Conservation (phyloP, 2,113 vertebrate species). For the Stigmatopora nigra region DNA sequence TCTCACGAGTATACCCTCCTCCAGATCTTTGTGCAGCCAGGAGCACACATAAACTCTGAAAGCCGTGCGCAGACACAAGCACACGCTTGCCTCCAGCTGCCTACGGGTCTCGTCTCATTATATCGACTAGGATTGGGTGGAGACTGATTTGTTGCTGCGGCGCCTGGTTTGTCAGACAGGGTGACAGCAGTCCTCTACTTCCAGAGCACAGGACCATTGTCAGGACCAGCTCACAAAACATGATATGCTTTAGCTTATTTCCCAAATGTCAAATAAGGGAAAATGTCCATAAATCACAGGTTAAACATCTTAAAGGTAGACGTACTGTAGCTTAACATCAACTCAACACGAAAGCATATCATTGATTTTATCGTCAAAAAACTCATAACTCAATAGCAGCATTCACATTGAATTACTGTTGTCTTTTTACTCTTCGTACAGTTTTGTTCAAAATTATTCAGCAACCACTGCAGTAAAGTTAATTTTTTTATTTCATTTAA, state of each 20-base stretch:
- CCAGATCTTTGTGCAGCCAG: constrained; percentile 21
- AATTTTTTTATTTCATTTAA: too few species aligned
- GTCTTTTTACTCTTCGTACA: neutral
- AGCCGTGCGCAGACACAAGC: neutral
- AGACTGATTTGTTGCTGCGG: constrained; percentile 56
- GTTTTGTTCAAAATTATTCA: too few species aligned
- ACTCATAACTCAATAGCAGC: neutral
- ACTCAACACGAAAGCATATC: neutral
- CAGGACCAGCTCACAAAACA: constrained; percentile 20
- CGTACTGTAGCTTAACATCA: neutral
- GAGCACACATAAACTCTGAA: constrained; percentile 23
- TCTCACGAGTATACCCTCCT: constrained; percentile 51
- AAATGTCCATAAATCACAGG: constrained; percentile 27
- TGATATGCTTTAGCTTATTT: constrained; percentile 43
- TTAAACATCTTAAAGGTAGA: constrained; percentile 20
- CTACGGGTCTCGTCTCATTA: constrained; percentile 58
- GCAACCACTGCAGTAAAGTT: too few species aligned
- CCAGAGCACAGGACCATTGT: constrained; percentile 36
- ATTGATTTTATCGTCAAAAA: neutral
- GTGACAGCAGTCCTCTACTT: constrained; percentile 52
- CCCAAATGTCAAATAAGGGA: constrained; percentile 31
- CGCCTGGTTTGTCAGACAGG: constrained; percentile 45
- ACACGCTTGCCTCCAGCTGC: constrained; percentile 29
- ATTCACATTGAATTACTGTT: neutral
- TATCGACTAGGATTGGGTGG: constrained; percentile 48